phyloP scores from a whole-genome alignment of 2,113 vertebrate genomes.

The Pheucticus melanocephalus region DNA sequence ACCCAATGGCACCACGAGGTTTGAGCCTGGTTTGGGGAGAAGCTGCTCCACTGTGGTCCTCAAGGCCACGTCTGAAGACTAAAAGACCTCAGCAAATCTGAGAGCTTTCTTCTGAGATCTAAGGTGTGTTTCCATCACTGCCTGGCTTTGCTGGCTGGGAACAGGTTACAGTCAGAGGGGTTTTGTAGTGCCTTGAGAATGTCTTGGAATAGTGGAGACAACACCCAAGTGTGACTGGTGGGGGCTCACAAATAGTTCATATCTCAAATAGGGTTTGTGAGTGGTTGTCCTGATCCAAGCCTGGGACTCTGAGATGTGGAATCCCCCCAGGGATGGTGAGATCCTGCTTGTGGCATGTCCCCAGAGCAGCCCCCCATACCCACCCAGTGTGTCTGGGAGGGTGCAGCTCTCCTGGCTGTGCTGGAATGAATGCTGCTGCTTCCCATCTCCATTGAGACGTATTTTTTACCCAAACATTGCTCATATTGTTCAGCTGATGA shows the following conservation, averaged over 20 bases:
- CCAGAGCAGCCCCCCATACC: rapidly evolving
- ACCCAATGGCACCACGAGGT: rapidly evolving
- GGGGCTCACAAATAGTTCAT: rapidly evolving
- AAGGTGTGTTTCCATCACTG: rapidly evolving
- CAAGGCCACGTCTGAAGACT: neutral
- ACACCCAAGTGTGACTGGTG: neutral
- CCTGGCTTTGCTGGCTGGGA: neutral
- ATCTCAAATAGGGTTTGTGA: neutral
- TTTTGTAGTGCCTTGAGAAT: neutral
- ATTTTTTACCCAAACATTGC: slow-evolving; percentile 14
- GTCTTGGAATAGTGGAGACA: neutral
- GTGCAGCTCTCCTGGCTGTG: neutral
- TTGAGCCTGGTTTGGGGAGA: neutral
- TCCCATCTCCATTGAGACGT: neutral
- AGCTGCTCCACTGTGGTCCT: neutral
- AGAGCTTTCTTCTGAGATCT: neutral
- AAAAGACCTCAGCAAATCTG: neutral
- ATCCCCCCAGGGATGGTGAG: neutral
- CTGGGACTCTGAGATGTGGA: neutral
- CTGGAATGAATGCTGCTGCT: rapidly evolving
- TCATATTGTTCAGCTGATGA: slow-evolving; percentile 12
- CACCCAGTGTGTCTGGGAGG: neutral
- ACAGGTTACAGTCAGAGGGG: neutral
- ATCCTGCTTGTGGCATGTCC: neutral
- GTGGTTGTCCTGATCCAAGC: neutral